These are phyloP conservation scores for Selenia dentaria DNA, from an alignment of 2,888 invertebrate genomes.

Conservation along the genomic window DNA sequence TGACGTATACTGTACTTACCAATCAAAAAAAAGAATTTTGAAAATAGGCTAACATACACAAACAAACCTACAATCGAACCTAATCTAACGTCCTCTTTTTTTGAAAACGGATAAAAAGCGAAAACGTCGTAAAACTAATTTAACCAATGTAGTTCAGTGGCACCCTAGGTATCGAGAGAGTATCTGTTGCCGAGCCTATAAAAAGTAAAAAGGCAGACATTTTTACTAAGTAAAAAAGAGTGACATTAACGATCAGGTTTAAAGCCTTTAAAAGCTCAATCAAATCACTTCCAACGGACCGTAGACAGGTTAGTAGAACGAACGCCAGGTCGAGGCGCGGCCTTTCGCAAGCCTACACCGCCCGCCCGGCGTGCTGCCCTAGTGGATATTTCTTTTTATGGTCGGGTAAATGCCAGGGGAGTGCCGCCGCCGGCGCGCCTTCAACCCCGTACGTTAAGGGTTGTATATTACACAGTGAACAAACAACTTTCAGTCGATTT, in stretches of 20 bases:
- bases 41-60: too few relatives aligned
- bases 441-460: conserved; percentile 39
- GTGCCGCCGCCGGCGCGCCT: conserved; percentile 72
- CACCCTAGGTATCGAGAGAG: too few relatives aligned
- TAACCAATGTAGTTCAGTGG: too few relatives aligned
- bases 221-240: too few relatives aligned
- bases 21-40: too few relatives aligned
- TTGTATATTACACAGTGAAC: conserved; percentile 46
- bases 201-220: background rate
- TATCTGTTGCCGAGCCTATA: too few relatives aligned
- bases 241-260: conserved; percentile 10
- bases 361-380: conserved; percentile 60
- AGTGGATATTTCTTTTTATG: conserved; percentile 82
- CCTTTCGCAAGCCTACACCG: conserved; percentile 69
- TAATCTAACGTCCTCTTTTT: too few relatives aligned
- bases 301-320: conserved; percentile 74
- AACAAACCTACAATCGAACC: too few relatives aligned
- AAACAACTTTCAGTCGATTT: background rate
- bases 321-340: conserved; percentile 72
- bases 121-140: too few relatives aligned
- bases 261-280: conserved; percentile 20
- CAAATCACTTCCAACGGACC: conserved; percentile 8
- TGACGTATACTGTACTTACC: too few relatives aligned
- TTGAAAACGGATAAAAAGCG: too few relatives aligned
- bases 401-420: conserved; percentile 80